Evolutionary conservation across 2,888 invertebrate species (phyloP), one percentile per base, ranked within the genome.

Genomic region (Sminthurinus aureus): DNA sequence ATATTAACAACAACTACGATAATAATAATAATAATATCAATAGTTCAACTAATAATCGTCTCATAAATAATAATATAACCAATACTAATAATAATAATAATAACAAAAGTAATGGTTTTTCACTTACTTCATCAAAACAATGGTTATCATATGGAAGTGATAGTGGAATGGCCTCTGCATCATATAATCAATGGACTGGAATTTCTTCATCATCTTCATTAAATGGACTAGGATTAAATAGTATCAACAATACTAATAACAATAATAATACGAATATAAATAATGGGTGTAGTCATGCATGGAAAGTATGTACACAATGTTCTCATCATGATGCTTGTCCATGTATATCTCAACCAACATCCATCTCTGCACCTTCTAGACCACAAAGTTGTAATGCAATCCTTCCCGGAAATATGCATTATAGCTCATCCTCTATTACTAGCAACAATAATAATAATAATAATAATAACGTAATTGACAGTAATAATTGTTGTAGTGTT

Each of bases 251-350:
- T 66, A 69, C 67, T 67, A 50, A 67, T 18, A 76, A 58, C 73
- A n/a, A 38, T 22, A 83, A 51, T 73, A 58, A 66, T 11, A 77
- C 52, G 74, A n/a, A 50, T n/a, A 83, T 38, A 50, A 79, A 52
- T n/a, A 79, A 82, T 38, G 84, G 84, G 22, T 89, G 89, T 79
- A 89, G 88, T 73, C 88, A 88, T 81, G 82, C 84, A 15, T 87
- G 87, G 85, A 87, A 86, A 24, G 84, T 85, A 50, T 87, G 87
- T 76, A 82, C 81, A 3, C 83, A 85, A 66, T 89, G 89, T 82
- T 87, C 87, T 20, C 89, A 88, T 81, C 26, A 81, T 24, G 87
- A 86, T 11, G 77, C 81, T 15, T 89, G 89, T 66, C 67, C 79
- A 13, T 86, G 86, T 79, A 78, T 82, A 18, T 22, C 38, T 38